Evolutionary conservation across 64 coral and sea anemone species (phyloP).

Genomic region (Catalaphyllia jardinei): DNA sequence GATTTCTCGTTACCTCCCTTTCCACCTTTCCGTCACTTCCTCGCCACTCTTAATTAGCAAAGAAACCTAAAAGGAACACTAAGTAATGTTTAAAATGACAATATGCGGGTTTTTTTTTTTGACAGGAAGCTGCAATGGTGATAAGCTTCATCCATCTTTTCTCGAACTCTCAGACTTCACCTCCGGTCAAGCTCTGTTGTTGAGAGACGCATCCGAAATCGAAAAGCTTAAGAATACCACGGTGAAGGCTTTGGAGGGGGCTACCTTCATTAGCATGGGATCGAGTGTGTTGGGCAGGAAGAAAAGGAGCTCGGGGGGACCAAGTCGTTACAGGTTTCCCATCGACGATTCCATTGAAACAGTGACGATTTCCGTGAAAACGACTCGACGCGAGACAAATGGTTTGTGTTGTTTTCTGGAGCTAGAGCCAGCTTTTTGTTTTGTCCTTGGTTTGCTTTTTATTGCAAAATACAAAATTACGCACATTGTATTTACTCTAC

Average conservation of each 20-base stretch:
- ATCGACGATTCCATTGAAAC: slow-evolving; percentile 31
- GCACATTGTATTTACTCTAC: no score
- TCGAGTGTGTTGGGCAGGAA: not conserved
- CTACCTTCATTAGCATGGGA: slow-evolving; percentile 49
- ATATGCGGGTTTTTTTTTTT: not conserved
- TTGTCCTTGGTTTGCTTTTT: no score
- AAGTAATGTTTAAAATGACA: no score
- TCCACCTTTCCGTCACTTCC: no score
- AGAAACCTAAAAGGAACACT: no score
- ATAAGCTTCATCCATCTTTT: not conserved
- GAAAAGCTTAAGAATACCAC: slow-evolving; percentile 42
- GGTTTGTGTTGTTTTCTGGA: not conserved
- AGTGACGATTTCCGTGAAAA: slow-evolving; percentile 11
- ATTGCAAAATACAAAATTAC: no score
- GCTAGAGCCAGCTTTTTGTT: no score
- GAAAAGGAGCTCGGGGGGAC: slow-evolving; percentile 36
- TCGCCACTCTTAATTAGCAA: no score
- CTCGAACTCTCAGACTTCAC: slow-evolving; percentile 31
- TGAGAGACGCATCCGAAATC: slow-evolving; percentile 27
- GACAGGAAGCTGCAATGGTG: not conserved
- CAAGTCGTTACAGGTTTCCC: not conserved
- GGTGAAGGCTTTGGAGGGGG: slow-evolving; percentile 58
- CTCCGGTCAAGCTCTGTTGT: slow-evolving; percentile 60
- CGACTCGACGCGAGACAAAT: not conserved
- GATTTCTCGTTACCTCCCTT: no score